Percentiles rank a stretch among this genome's conserved stretches.
Conservation (phyloP, 2,797 vertebrate genomes). For the Capromys pilorides region DNA sequence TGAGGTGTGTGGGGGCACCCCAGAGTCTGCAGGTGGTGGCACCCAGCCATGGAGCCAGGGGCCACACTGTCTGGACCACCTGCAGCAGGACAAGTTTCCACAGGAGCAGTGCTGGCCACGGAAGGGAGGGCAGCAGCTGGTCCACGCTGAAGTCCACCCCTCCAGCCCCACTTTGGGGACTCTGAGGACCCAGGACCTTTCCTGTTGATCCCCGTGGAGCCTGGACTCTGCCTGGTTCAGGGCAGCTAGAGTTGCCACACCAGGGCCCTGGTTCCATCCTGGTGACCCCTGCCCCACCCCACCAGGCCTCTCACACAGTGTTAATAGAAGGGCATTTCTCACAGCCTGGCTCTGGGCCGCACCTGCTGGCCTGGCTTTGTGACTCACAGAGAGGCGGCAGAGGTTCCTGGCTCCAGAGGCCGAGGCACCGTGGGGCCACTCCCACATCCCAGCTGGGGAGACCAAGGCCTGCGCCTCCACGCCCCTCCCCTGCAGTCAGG, state of each 20-base stretch:
- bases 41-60: background rate
- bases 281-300: background rate
- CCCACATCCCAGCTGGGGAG: background rate
- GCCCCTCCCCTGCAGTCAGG: background rate
- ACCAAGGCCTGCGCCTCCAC: background rate
- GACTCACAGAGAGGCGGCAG: background rate
- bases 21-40: background rate
- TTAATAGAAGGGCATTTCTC: too few species aligned
- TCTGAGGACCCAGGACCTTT: background rate
- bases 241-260: too few species aligned
- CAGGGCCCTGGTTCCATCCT: too few species aligned
- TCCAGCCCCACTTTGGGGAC: background rate
- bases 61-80: background rate
- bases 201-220: background rate
- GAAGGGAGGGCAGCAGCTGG: background rate
- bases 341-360: too few species aligned
- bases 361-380: too few species aligned
- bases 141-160: background rate
- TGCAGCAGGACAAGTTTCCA: background rate
- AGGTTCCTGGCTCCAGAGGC: background rate
- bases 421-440: background rate
- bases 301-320: background rate
- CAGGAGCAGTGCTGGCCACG: background rate
- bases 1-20: background rate
- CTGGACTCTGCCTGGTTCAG: background rate